Evolutionary conservation across 2,888 invertebrate genomes (phyloP), one percentile per base, ranked within the genome.

Genomic region (Acrobasis consociella): DNA sequence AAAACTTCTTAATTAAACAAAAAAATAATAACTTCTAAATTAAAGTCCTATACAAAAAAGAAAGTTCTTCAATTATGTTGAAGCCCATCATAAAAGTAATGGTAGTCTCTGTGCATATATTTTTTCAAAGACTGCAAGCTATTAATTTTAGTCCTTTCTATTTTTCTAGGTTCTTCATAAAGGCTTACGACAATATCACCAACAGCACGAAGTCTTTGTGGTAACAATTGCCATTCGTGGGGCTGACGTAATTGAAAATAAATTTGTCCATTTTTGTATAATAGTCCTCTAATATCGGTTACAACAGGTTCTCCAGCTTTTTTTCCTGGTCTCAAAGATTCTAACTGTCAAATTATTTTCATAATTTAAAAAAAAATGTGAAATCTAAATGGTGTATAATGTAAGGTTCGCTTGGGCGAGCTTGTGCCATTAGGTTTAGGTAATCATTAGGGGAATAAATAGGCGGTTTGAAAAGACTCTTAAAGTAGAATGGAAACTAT

Each of bases 251-350:
- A 15, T 39, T 55, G 39, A 39, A 39, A 55, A 37, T 5, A 38
- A 15, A 55, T 15, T 9, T 55, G 15, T 5, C 55, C 55, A 15
- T 55, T 13, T 15, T 16, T 38, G 15, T 55, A 55, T 7, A 55
- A 8, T 15, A 55, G 13, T 38, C 39, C 49, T 60, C 60, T 59
- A 10, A 66, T 63, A 46, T 68, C 58, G 39, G 64, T 68, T 11
- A 65, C 68, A 49, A 60, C 60, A 55, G 68, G 60, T 60, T 68
- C 65, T 58, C 66, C 68, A 37, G 60, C 50, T 60, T 60, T 68
- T 62, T 64, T 65, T 39, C 67, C 65, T 53, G 68, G 65, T 50
- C 67, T 60, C 55, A 68, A 66, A 17, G 66, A 68, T 31, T 58
- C 56, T 11, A 38, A 17, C 5, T 17, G 22, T 31, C 58, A 39